phyloP scores from a whole-genome alignment of 1,140 invertebrate species.

The Conus ventricosus region DNA sequence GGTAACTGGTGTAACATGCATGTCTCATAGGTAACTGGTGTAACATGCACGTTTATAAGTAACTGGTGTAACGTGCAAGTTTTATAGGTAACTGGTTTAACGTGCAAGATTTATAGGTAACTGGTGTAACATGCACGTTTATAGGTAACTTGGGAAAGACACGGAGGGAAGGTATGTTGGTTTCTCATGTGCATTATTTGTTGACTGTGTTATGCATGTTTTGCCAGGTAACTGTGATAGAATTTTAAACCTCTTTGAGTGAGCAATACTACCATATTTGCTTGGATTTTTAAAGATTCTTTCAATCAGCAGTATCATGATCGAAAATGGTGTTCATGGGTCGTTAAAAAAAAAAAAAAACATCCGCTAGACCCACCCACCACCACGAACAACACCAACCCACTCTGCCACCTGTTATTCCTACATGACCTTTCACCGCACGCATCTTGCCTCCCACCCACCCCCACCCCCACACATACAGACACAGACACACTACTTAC shows the following conservation, averaged over 20 bases:
- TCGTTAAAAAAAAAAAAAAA: too few relatives aligned
- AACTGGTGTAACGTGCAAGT: too few relatives aligned
- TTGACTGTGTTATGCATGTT: neutral
- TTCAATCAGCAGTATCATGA: neutral
- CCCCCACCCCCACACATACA: neutral
- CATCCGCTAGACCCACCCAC: neutral
- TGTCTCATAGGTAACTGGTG: neutral
- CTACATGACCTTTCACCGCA: neutral
- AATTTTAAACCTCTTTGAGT: neutral
- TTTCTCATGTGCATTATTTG: neutral
- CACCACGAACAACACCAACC: neutral
- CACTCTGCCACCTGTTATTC: neutral
- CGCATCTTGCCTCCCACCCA: neutral
- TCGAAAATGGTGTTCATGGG: neutral
- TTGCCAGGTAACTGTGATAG: neutral
- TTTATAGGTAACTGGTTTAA: neutral
- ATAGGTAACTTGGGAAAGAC: neutral
- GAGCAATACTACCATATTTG: neutral
- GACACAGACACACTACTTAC: neutral
- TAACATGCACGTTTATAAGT: neutral
- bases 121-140: neutral
- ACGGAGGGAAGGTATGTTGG: too few relatives aligned
- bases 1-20: neutral
- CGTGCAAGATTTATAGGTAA: too few relatives aligned
- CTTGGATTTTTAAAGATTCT: neutral